phyloP scores from a whole-genome alignment of 2,888 invertebrate species.

The Leucophora obtusa region DNA sequence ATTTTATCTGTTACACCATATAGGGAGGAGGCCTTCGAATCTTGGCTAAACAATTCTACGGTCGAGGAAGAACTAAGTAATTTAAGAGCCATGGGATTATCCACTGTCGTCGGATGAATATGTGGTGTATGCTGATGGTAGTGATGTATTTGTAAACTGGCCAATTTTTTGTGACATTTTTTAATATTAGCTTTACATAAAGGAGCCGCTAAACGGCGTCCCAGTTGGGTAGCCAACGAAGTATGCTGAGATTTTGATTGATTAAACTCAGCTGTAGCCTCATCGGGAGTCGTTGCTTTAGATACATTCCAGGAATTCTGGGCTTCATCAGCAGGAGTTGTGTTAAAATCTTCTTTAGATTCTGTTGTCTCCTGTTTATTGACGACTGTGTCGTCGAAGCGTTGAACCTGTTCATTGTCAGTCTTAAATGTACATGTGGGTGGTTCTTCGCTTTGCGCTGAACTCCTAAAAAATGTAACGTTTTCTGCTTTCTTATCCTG shows the following conservation, averaged over 20 bases:
- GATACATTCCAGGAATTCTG: too few relatives aligned
- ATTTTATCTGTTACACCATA: constrained; percentile 37
- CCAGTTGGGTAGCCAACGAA: constrained; percentile 64
- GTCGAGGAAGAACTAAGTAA: constrained; percentile 64
- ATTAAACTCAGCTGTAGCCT: constrained; percentile 27
- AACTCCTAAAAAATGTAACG: constrained; percentile 54
- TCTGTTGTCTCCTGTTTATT: constrained; percentile 6
- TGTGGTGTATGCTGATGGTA: constrained; percentile 8
- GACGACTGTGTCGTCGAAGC: constrained; percentile 36
- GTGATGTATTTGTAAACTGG: constrained; percentile 63
- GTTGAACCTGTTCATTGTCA: constrained; percentile 23
- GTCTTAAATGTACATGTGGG: constrained; percentile 40
- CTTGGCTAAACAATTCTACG: constrained; percentile 62
- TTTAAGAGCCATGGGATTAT: constrained; percentile 50
- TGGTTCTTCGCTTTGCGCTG: constrained; percentile 18
- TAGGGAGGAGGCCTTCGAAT: constrained; percentile 63
- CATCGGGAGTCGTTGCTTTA: neutral
- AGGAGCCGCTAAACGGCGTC: constrained; percentile 70
- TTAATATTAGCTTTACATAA: constrained; percentile 68
- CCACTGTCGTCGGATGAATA: constrained; percentile 11
- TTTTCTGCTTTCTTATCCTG: constrained; percentile 67
- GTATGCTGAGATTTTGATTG: neutral
- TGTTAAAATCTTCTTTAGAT: constrained; percentile 46
- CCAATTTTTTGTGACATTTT: constrained; percentile 70
- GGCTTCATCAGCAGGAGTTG: constrained; percentile 6